Evolutionary conservation across 2,113 vertebrate genomes (phyloP), one percentile per base, ranked within the genome.

Genomic region (Anhinga anhinga): DNA sequence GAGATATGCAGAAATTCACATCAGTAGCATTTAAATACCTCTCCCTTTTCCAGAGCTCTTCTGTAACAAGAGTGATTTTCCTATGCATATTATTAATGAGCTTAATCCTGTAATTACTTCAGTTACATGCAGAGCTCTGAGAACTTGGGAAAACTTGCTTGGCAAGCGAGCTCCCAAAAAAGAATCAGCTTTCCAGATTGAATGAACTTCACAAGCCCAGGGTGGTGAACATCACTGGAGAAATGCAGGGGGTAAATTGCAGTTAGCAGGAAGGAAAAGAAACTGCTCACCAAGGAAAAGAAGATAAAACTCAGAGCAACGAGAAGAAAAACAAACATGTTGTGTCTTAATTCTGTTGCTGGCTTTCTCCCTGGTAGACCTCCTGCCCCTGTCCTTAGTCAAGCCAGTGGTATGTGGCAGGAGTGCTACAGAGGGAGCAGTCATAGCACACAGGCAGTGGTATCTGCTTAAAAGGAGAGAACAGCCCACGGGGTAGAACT

Each of bases 11-110:
- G 74, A 91, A 83, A 95, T 81, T 73, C 82, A 86, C 6, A 27
- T 67, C 87, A 79, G 77, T 30, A 29, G 45, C 45, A 77, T 95
- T 93, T 82, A 81, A 95, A 91, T 81, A 78, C 44, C 53, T 80
- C 61, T 90, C 22, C 50, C 71, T 94, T 95, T 94, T 73, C 44
- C 76, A 67, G 94, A 87, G 73, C 84, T 96, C 93, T 56, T 90
- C 61, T 90, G 65, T 49, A 89, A 78, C 66, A 84, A 76, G 91
- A 93, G 34, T 95, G 83, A 93, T 97, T 98, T 97, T 97, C 52
- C 88, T 95, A 86, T 94, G 94, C 91, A 93, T 93, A 95, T 97
- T 97, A 98, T 97, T 98, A 98, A 98, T 98, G 86, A 97, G 66
- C 67, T 98, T 94, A 96, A 93, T 97, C 91, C 74, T 72, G 5